phyloP scores from a whole-genome alignment of 2,888 invertebrate genomes.

The Dasypogon diadema region DNA sequence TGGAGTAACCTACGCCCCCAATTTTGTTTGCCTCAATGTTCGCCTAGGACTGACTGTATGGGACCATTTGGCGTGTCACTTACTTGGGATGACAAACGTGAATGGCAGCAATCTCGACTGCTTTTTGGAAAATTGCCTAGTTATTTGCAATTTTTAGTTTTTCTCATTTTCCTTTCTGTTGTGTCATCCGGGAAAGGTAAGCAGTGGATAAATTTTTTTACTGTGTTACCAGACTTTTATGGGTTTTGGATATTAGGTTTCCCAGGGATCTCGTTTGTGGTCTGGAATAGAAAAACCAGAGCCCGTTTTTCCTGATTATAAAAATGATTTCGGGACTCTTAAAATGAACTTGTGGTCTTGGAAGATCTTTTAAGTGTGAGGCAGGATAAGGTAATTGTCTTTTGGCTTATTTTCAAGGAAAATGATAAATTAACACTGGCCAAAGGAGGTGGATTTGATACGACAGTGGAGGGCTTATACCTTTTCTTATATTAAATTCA shows the following conservation, averaged over 20 bases:
- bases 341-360: too few species aligned
- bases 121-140: conserved; percentile 22
- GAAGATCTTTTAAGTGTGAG: too few species aligned
- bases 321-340: too few species aligned
- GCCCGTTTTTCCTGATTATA: too few species aligned
- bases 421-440: too few species aligned
- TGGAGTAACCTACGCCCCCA: background rate
- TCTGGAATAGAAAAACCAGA: too few species aligned
- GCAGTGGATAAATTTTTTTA: background rate
- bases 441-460: too few species aligned
- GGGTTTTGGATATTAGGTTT: background rate
- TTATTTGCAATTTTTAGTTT: conserved; percentile 46
- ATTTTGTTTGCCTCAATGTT: too few species aligned
- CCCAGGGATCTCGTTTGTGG: background rate
- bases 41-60: background rate
- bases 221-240: background rate
- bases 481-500: too few species aligned
- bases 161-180: background rate
- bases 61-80: conserved; percentile 31
- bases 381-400: too few species aligned
- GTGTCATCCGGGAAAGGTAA: conserved; percentile 15
- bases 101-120: conserved; percentile 27
- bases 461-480: too few species aligned
- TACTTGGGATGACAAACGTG: conserved; percentile 29
- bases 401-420: too few species aligned